Evolutionary conservation across 1,140 invertebrate species (phyloP).

Genomic region (Telenomus remus): DNA sequence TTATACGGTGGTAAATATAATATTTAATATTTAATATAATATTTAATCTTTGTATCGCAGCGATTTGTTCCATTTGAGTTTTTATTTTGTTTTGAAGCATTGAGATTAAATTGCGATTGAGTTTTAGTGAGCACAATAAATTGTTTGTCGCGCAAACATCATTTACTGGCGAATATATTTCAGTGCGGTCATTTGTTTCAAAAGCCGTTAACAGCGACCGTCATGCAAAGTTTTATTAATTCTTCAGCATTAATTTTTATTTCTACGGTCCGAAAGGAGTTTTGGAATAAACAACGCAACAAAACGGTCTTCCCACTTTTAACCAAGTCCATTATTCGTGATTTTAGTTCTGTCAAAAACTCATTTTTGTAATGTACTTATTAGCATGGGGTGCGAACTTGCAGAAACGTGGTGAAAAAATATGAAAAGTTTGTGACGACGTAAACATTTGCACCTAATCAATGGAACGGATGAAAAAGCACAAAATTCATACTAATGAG

Average conservation of each 20-base stretch:
- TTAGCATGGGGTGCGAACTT: too few relatives aligned
- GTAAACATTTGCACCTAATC: slow-evolving; percentile 6
- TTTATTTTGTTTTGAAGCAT: slow-evolving; percentile 8
- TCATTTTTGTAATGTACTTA: too few relatives aligned
- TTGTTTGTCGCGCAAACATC: slow-evolving; percentile 9
- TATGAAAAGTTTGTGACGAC: too few relatives aligned
- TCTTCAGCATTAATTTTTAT: background rate
- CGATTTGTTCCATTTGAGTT: background rate
- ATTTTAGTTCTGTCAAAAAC: too few relatives aligned
- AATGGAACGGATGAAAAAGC: background rate
- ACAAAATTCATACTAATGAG: background rate
- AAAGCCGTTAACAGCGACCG: slow-evolving; percentile 7
- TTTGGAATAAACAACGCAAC: too few relatives aligned
- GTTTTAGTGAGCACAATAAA: slow-evolving; percentile 6
- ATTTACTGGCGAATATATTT: slow-evolving; percentile 10
- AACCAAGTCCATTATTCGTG: too few relatives aligned
- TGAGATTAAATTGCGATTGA: slow-evolving; percentile 10
- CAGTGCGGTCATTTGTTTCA: slow-evolving; percentile 5
- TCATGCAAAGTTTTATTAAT: slow-evolving; percentile 8
- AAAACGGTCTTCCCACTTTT: too few relatives aligned
- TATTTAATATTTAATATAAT: too few relatives aligned
- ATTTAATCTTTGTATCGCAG: too few relatives aligned
- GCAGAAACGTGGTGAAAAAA: too few relatives aligned
- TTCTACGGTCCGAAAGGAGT: too few relatives aligned
- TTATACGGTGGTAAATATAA: too few relatives aligned